phyloP scores from a whole-genome alignment of 2,797 vertebrate species.

The Gephyroberyx darwinii region DNA sequence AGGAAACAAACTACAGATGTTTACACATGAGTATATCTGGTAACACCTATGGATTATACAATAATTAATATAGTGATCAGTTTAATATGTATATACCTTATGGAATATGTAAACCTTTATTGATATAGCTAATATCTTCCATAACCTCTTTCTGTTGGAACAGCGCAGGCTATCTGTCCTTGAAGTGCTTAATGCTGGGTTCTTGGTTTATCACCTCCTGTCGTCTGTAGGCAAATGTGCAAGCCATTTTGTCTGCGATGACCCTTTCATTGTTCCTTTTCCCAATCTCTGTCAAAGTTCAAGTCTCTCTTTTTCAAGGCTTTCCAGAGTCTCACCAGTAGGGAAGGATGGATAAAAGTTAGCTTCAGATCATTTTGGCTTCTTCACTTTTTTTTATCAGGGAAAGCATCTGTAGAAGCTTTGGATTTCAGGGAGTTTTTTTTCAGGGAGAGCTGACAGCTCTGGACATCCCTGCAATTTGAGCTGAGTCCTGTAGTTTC shows the following conservation, averaged over 20 bases:
- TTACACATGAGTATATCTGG: too few relatives aligned
- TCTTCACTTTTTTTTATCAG: constrained; percentile 48
- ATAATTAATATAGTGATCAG: too few relatives aligned
- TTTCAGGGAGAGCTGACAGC: too few relatives aligned
- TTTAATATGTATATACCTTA: too few relatives aligned
- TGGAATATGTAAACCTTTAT: too few relatives aligned
- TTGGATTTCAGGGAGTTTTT: constrained; percentile 39
- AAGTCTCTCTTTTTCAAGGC: constrained; percentile 32
- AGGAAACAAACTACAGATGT: too few relatives aligned
- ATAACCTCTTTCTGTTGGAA: constrained; percentile 46
- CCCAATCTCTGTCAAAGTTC: constrained; percentile 19
- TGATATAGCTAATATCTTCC: too few relatives aligned
- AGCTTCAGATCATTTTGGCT: constrained; percentile 38
- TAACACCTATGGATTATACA: too few relatives aligned
- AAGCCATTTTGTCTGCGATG: constrained; percentile 46
- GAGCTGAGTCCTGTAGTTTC: constrained; percentile 53
- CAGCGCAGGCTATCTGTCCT: constrained; percentile 38
- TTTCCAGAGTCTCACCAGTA: constrained; percentile 36
- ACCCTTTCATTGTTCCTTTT: constrained; percentile 41
- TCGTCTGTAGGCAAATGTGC: constrained; percentile 43
- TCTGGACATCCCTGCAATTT: constrained; percentile 48
- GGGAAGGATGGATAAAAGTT: constrained; percentile 46
- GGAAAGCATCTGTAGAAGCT: constrained; percentile 38
- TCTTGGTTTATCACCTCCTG: constrained; percentile 54
- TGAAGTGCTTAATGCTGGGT: constrained; percentile 47